phyloP scores from a whole-genome alignment of 2,888 invertebrate genomes.

The Syritta pipiens region DNA sequence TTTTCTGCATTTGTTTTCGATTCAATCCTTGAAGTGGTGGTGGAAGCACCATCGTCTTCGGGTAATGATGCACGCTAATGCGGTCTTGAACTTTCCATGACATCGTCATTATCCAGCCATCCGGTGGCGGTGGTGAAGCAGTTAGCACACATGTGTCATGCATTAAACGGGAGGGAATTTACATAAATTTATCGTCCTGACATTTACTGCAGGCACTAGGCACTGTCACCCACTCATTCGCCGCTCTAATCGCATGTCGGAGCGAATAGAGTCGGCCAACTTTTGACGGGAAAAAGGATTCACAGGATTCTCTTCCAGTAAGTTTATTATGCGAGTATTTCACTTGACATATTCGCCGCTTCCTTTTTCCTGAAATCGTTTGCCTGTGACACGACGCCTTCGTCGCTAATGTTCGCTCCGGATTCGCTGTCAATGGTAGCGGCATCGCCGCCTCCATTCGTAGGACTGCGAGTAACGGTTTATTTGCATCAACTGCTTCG shows the following conservation, averaged over 20 bases:
- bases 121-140: too few species aligned
- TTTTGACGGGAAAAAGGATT: too few species aligned
- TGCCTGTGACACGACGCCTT: neutral
- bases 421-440: too few species aligned
- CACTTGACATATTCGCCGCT: slow-evolving; percentile 58
- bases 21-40: slow-evolving; percentile 19
- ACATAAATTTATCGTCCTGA: slow-evolving; percentile 62
- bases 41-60: neutral
- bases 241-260: neutral
- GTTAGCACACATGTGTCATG: slow-evolving; percentile 38
- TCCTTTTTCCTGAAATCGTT: slow-evolving; percentile 11
- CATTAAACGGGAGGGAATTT: slow-evolving; percentile 59
- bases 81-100: slow-evolving; percentile 49
- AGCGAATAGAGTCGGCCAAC: slow-evolving; percentile 36
- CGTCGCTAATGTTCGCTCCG: too few species aligned
- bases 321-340: slow-evolving; percentile 62
- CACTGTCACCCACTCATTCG: neutral
- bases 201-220: slow-evolving; percentile 50
- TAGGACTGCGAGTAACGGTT: slow-evolving; percentile 36
- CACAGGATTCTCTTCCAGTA: slow-evolving; percentile 29
- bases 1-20: neutral
- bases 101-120: slow-evolving; percentile 46
- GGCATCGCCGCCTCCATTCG: neutral
- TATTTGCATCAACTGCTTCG: slow-evolving; percentile 65
- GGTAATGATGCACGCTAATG: slow-evolving; percentile 46